Base-by-base conservation (phyloP, 2,797 vertebrate species). In the Potorous gilbertii region DNA sequence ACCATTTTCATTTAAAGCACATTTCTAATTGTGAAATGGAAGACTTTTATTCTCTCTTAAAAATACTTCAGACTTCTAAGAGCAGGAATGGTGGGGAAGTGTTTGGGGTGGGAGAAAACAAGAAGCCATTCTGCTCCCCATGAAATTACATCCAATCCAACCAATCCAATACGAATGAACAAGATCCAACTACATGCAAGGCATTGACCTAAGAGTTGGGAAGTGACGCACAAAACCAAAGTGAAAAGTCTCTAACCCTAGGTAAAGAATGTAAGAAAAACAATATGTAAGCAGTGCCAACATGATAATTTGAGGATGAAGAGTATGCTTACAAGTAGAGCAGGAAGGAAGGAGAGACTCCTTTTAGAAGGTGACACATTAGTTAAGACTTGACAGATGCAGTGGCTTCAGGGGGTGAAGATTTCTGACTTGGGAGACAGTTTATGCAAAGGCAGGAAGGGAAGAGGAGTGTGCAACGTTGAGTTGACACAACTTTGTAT, bases 401-500 rank as follows among this genome's bases (percentile, higher is more conserved):
- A 50, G 28, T 24, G 40, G 40, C 46, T 87, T 87, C 16, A 81
- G 74, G 46, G 18, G 21, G 40, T 9, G 21, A 27, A 87, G 46
- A 87, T 87, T 87, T 87, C 74, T 46, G 74, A 0, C 21, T 50
- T 27, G 10, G 10, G 74, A 87, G 74, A 87, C 24, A 87, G 40
- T 24, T 50, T 87, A 1, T 4, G 21, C 16, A 87, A 87, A 87
- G 40, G 21, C 40, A 46, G 24, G 40, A 87, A 74, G 16, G 14
- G 34, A 74, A 27, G 21, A 87, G 10, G 74, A 50, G 50, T 50
- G 40, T 46, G 21, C 21, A 87, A 46, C 27, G 74, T 40, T 50
- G 40, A 66, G n/a, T 95, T 96, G 56, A 94, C 89, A 66, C n/a
- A 34, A 29, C 96, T n/a, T 40, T 28, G 57, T n/a, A 57, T 94